These are phyloP conservation scores for Drosophila pseudotalamancana DNA, from an alignment of 2,888 invertebrate species.

Conservation along the genomic window DNA sequence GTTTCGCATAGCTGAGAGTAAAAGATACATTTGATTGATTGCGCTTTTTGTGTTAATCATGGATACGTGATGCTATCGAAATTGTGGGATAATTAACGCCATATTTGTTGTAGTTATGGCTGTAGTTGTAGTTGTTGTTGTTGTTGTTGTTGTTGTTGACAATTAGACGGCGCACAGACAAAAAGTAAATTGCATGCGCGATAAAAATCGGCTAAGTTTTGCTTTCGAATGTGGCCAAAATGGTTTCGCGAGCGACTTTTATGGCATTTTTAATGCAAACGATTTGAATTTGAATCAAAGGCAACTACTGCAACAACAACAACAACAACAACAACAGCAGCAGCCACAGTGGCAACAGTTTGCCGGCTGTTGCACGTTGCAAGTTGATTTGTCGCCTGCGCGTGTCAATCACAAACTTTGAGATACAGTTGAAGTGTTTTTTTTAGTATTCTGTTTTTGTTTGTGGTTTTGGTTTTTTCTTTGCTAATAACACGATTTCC, in stretches of 20 bases:
- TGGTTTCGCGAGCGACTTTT: slow-evolving; percentile 50
- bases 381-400: slow-evolving; percentile 76
- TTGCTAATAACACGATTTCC: slow-evolving; percentile 73
- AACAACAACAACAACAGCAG: slow-evolving; percentile 6
- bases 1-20: slow-evolving; percentile 63
- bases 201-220: slow-evolving; percentile 50
- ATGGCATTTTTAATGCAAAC: slow-evolving; percentile 74
- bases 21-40: slow-evolving; percentile 77
- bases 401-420: slow-evolving; percentile 66
- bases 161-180: slow-evolving; percentile 42
- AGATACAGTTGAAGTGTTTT: not conserved
- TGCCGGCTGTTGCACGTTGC: slow-evolving; percentile 10
- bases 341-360: not conserved
- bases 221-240: slow-evolving; percentile 55
- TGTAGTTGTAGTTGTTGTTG: slow-evolving; percentile 2
- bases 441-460: slow-evolving; percentile 1
- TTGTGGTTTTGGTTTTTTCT: slow-evolving; percentile 20
- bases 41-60: slow-evolving; percentile 69
- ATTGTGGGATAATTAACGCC: slow-evolving; percentile 77
- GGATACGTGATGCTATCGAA: slow-evolving; percentile 79
- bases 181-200: slow-evolving; percentile 69
- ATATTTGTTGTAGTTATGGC: slow-evolving; percentile 73
- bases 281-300: slow-evolving; percentile 73
- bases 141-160: slow-evolving; percentile 27
- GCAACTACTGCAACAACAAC: not conserved